Evolutionary conservation across 2,797 vertebrate genomes (phyloP).

Genomic region (Pithecia hirsuta): DNA sequence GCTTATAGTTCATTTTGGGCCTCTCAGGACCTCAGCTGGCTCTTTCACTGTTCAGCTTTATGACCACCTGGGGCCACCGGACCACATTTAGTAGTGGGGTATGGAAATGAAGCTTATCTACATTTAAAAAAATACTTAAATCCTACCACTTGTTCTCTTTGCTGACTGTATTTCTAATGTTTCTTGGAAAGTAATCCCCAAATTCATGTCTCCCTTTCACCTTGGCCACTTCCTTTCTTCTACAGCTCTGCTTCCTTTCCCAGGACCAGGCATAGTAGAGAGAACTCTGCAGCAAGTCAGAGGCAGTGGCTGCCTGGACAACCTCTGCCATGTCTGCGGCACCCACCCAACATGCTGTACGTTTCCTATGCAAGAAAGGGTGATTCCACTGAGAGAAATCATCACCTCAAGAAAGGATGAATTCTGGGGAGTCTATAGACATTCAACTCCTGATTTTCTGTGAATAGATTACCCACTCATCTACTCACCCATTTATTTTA

Average conservation of each 20-base stretch:
- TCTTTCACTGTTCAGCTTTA: not conserved
- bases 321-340: not conserved
- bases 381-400: not conserved
- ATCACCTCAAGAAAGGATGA: not conserved
- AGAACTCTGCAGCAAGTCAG: not conserved
- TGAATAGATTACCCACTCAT: not conserved
- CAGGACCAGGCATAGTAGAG: not conserved
- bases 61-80: not conserved
- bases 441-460: conserved; percentile 6
- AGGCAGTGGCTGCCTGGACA: not conserved
- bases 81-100: not conserved
- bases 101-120: not conserved
- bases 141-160: not conserved
- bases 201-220: not conserved
- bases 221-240: not conserved
- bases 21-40: not conserved
- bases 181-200: not conserved
- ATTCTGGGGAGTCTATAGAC: not conserved
- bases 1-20: not conserved
- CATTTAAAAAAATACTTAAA: not conserved
- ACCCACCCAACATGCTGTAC: not conserved
- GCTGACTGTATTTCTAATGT: not conserved
- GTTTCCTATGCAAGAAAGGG: not conserved
- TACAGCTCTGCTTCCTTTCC: not conserved
- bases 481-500: conserved; percentile 12